phyloP scores from a whole-genome alignment of 2,113 vertebrate species.

The Pseudolaguvia tuberculata region DNA sequence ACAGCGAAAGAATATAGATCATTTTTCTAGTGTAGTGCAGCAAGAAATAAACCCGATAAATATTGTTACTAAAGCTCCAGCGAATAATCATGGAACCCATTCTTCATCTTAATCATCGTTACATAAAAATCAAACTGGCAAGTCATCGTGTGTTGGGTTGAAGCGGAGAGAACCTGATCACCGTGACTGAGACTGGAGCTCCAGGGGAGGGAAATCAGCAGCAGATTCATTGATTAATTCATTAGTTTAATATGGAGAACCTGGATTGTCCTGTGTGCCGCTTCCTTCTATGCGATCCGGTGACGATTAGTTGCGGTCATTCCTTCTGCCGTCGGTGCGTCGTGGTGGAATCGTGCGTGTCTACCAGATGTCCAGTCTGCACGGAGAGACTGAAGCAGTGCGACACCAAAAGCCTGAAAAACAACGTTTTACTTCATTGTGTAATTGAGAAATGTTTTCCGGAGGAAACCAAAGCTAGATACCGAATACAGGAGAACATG shows the following conservation, averaged over 20 bases:
- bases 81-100: neutral
- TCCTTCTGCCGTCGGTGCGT: conserved; percentile 76
- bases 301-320: conserved; percentile 79
- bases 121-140: conserved; percentile 12
- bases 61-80: neutral
- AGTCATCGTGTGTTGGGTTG: conserved; percentile 18
- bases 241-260: conserved; percentile 64
- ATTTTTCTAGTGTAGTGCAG: conserved; percentile 15
- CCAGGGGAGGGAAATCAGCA: conserved; percentile 22
- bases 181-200: conserved; percentile 39
- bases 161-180: conserved; percentile 38
- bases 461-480: conserved; percentile 56
- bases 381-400: conserved; percentile 62
- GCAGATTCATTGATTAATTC: neutral
- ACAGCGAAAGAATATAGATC: conserved; percentile 59
- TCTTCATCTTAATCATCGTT: conserved; percentile 11
- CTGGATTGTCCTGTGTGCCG: conserved; percentile 76
- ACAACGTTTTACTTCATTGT: conserved; percentile 73
- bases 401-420: conserved; percentile 56
- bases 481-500: conserved; percentile 63
- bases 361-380: conserved; percentile 70
- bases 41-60: neutral
- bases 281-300: conserved; percentile 75
- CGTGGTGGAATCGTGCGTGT: conserved; percentile 56
- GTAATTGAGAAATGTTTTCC: conserved; percentile 75